Percentiles rank a stretch among this genome's conserved stretches.
Conservation (phyloP, 2,797 vertebrate species). For the Mormyrus hasselquistii region DNA sequence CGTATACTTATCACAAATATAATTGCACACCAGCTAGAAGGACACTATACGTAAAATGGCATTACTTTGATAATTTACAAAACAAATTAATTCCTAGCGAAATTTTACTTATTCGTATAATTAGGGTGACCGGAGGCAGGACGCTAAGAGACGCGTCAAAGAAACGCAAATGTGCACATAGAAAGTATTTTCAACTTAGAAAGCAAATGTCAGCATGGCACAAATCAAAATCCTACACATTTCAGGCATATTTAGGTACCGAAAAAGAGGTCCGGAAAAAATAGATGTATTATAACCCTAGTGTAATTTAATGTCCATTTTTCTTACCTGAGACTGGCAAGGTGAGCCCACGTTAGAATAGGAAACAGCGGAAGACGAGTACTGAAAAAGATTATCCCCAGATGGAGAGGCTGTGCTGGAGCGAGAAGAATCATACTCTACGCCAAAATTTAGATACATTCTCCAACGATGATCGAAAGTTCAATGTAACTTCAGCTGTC, state of each 20-base stretch:
- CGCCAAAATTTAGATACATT: conserved; percentile 79
- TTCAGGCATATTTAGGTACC: background rate
- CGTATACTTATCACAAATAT: background rate
- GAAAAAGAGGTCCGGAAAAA: background rate
- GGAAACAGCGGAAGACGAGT: conserved; percentile 78
- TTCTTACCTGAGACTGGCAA: conserved; percentile 73
- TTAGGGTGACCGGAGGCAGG: background rate
- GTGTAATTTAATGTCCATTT: conserved; percentile 1
- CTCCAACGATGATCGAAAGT: background rate
- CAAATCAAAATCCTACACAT: background rate
- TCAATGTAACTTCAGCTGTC: conserved; percentile 24
- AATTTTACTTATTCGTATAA: background rate
- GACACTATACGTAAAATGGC: background rate
- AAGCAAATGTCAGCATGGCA: background rate
- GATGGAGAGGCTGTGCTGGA: conserved; percentile 93
- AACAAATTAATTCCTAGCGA: background rate
- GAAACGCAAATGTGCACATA: background rate
- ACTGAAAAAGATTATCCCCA: conserved; percentile 76
- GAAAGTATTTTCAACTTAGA: background rate
- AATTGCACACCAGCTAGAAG: background rate
- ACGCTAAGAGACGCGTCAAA: background rate
- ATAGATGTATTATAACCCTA: background rate
- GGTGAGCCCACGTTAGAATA: conserved; percentile 86
- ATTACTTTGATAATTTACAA: background rate
- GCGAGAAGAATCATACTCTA: conserved; percentile 84